Base-by-base conservation (phyloP, 2,888 invertebrate genomes). In the Hecatera dysodea region DNA sequence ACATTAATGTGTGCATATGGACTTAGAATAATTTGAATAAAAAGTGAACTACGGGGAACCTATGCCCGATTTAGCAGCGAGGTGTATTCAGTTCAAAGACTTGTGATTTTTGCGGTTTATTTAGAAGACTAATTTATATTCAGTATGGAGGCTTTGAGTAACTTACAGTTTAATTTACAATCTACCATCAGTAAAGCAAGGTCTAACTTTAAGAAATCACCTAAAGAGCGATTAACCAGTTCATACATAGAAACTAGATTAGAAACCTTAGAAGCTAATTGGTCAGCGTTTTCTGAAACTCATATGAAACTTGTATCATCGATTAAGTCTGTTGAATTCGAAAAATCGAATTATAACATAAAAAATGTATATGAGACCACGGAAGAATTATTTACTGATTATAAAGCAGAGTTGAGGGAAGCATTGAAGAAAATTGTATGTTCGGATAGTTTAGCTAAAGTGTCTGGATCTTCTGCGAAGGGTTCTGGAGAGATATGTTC, bases 371-470 rank as follows among this genome's bases (percentile, higher is more conserved):
- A 56, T 53, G 65, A 66, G 3, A 57, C 27, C 12, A 66, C 57
- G 27, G 57, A 66, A 50, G 24, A 66, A 46, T 5, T 66, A 48
- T 66, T 66, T 66, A 65, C 65, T 15, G 56, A 57, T n/a, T 57
- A 57, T 36, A 66, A 57, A 66, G 11, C 65, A 2, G 48, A 66
- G 46, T 27, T 57, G 36, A 57, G 5, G n/a, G 36, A 57, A 57
- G 36, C 44, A 56, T 36, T 66, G 19, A 66, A 66, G 22, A 66
- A 48, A 66, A 57, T 46, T 24, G 65, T 19, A 15, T 22, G 17
- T 44, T 64, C 55, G 19, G 64, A 64, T 53, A 64, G 22, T 42
- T 29, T 12, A 15, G 7, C 1, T 46, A 65, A 65, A 46, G 7
- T 19, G 12, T 19, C n/a, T 46, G 56, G 56, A 24, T 44, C 33